These are phyloP conservation scores for Hyalella azteca DNA, from an alignment of 2,888 invertebrate genomes.

Conservation along the genomic window DNA sequence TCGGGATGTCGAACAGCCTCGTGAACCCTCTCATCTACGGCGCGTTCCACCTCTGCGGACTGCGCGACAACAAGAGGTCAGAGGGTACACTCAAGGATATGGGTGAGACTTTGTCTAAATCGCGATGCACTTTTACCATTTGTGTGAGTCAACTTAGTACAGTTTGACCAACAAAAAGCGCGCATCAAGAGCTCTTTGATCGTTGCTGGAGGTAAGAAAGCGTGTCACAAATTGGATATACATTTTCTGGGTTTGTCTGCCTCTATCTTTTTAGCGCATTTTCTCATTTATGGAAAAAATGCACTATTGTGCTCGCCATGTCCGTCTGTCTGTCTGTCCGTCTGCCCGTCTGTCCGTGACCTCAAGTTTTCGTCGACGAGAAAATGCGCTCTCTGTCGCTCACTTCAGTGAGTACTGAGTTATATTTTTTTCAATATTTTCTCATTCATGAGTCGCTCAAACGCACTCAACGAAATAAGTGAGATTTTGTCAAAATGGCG, in stretches of 20 bases:
- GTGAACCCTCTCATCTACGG: slow-evolving; percentile 87
- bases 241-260: background rate
- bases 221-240: background rate
- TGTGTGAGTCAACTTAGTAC: background rate
- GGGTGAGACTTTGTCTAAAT: background rate
- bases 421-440: too few relatives aligned
- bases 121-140: background rate
- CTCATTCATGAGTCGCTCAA: too few relatives aligned
- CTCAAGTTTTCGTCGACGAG: too few relatives aligned
- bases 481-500: too few relatives aligned
- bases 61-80: background rate
- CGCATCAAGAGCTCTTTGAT: background rate
- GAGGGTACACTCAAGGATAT: background rate
- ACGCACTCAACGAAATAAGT: too few relatives aligned
- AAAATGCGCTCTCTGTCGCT: too few relatives aligned
- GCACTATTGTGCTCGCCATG: too few relatives aligned
- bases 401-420: too few relatives aligned
- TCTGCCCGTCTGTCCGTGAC: too few relatives aligned
- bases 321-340: too few relatives aligned
- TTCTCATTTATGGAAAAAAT: too few relatives aligned
- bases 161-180: background rate
- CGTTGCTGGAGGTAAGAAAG: background rate
- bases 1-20: slow-evolving; percentile 84
- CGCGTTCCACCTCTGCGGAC: slow-evolving; percentile 78
- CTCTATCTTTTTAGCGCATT: background rate